Evolutionary conservation across 2,797 vertebrate genomes (phyloP).

Genomic region (Phyllotis vaccarum): DNA sequence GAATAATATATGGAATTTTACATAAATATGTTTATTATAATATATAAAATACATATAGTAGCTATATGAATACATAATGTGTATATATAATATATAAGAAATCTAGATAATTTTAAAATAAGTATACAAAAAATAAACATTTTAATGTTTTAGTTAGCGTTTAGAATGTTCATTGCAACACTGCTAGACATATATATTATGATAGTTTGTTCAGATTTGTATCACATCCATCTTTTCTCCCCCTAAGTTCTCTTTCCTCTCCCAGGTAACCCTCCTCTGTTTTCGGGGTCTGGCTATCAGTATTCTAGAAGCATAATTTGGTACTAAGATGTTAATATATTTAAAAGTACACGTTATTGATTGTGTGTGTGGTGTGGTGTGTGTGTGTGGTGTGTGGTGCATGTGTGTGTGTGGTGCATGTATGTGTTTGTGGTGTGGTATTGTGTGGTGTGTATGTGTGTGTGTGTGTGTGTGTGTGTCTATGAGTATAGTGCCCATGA

Average conservation of each 20-base stretch:
- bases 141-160: background rate
- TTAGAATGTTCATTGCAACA: background rate
- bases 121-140: background rate
- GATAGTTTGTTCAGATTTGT: background rate
- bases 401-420: no score
- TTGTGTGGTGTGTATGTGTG: background rate
- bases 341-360: slow-evolving; percentile 40
- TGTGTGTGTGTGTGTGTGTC: no score
- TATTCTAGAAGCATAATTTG: slow-evolving; percentile 1
- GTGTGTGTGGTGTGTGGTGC: no score
- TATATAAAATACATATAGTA: background rate
- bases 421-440: no score
- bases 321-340: slow-evolving; percentile 6
- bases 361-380: background rate
- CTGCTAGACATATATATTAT: background rate
- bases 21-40: background rate
- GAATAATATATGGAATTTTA: background rate
- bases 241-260: background rate
- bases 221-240: background rate
- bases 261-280: background rate
- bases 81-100: background rate
- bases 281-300: background rate
- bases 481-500: background rate
- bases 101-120: background rate
- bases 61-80: background rate